A percentile compares a stretch with the other conserved stretches of the same genome.
These are phyloP conservation scores for Lynx canadensis DNA, from an alignment of 2,113 vertebrate species.

Conservation along the genomic window DNA sequence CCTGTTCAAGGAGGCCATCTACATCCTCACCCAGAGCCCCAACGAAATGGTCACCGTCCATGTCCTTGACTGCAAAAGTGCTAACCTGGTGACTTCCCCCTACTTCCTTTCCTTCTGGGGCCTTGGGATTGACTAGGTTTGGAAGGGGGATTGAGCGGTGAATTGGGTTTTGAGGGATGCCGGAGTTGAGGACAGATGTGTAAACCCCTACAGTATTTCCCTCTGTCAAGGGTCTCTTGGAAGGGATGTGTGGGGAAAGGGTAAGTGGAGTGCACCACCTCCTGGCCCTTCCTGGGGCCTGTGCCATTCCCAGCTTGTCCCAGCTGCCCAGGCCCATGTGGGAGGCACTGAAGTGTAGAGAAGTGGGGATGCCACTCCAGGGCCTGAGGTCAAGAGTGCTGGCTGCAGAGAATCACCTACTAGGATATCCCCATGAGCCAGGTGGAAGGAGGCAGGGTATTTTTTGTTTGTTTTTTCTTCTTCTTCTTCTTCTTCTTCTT, in stretches of 20 bases:
- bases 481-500: not conserved
- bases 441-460: not conserved
- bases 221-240: not conserved
- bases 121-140: not conserved
- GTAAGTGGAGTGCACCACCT: not conserved
- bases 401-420: not conserved
- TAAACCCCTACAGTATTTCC: not conserved
- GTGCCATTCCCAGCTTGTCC: not conserved
- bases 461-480: not conserved
- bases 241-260: rapidly evolving
- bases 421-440: not conserved
- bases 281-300: not conserved
- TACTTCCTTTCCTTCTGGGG: not conserved
- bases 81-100: constrained; percentile 83
- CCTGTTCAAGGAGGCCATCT: constrained; percentile 94
- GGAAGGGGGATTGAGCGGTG: not conserved
- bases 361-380: not conserved
- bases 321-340: not conserved
- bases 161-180: not conserved
- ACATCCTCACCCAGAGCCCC: constrained; percentile 89
- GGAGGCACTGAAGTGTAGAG: not conserved
- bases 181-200: not conserved
- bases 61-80: constrained; percentile 90
- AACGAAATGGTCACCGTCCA: constrained; percentile 92
- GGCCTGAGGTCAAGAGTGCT: not conserved